Base-by-base conservation (phyloP, 1,140 invertebrate species). In the Scylla paramamosain region DNA sequence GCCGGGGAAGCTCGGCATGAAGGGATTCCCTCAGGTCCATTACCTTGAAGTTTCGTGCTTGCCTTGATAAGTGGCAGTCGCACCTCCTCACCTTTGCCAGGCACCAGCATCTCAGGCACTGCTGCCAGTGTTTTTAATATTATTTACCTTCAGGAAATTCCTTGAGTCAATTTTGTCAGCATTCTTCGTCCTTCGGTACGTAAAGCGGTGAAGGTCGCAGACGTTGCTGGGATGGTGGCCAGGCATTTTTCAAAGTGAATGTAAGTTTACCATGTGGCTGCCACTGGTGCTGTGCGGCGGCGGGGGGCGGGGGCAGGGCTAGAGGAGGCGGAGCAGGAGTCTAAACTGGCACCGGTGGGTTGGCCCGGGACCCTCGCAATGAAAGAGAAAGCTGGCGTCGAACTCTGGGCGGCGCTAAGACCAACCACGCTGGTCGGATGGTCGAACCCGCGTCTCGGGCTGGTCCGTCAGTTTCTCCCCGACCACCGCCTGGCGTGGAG, bases 361-460 rank as follows among this genome's bases (percentile, higher is more conserved):
- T 94, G 93, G 93, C 92, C 39, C 93, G 93, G 93, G 93, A 59
- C 88, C 93, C 93, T 94, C 93, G 93, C 93, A 89, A 89, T 94
- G 93, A 94, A 94, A 94, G 93, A 94, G 93, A 94, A 94, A 94
- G 93, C 93, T 94, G 88, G 67, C 93, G 93, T 94, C 93, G 88
- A 91, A 91, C 93, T 94, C 59, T 90, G 93, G 87, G 93, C 87
- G 67, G 93, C n/a, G 67, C 87, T 83, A 52, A 94, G 87, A 90
- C 84, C 90, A 39, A 39, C 31, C 91, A 94, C 86, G 31, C 52
- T 91, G 52, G 93, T 94, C 39, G 93, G 88, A 89, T 88, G 93
- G 93, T 91, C 93, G 93, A 94, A 94, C 67, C 93, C 88, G 88
- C 87, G 93, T 83, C 93, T 94, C 93, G 82, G 88, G 88, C 93